These are phyloP conservation scores for Acrocephalus kingi DNA, from an alignment of 2,113 vertebrate species.

Conservation along the genomic window DNA sequence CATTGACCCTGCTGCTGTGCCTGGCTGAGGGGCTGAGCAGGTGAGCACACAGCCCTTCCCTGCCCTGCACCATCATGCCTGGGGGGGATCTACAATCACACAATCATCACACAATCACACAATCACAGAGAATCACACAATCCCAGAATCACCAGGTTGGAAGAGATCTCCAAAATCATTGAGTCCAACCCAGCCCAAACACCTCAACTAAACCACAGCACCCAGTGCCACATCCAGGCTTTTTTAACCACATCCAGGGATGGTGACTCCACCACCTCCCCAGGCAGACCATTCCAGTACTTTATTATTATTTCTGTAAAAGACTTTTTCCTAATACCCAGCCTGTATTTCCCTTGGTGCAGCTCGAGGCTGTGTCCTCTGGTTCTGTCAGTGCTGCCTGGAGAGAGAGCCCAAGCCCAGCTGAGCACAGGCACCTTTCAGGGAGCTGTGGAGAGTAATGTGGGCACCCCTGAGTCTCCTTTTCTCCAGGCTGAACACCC, in stretches of 20 bases:
- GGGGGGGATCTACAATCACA: background rate
- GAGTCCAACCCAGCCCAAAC: no score
- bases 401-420: background rate
- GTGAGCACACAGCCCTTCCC: background rate
- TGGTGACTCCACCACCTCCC: no score
- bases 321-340: no score
- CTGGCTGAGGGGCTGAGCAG: background rate
- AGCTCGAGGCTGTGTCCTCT: background rate
- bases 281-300: no score
- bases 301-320: no score
- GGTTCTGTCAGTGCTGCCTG: background rate
- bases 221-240: no score
- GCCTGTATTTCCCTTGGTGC: background rate
- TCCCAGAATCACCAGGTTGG: background rate
- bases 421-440: background rate
- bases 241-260: no score
- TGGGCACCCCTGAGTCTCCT: background rate
- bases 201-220: no score
- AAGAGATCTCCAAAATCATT: background rate
- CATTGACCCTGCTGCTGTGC: accelerated
- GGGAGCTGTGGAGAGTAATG: background rate
- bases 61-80: background rate
- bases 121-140: no score
- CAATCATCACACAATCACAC: no score
- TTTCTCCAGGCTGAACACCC: background rate